Conservation (phyloP, 2,113 vertebrate genomes). For the Myiagra hebetior region DNA sequence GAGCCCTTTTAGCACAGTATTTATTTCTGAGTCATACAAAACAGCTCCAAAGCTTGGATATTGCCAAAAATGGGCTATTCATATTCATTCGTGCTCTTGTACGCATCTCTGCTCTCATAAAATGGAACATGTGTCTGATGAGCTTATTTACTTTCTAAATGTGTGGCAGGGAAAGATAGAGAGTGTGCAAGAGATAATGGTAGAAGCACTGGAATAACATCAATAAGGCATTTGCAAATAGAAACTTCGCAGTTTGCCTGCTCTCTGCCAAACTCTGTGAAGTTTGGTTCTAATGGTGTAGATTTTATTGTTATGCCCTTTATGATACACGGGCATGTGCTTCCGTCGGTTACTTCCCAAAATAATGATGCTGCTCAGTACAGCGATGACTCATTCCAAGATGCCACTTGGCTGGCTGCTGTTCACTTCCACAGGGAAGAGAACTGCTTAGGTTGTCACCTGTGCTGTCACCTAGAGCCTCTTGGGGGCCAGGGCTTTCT, state of each 20-base stretch:
- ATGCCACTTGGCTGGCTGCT: neutral
- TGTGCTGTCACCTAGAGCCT: neutral
- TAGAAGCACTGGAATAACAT: constrained; percentile 14
- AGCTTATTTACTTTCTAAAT: constrained; percentile 59
- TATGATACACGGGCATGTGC: neutral
- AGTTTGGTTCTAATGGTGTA: neutral
- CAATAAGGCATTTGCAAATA: constrained; percentile 21
- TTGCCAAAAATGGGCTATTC: constrained; percentile 51
- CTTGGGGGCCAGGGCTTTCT: neutral
- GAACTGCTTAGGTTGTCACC: neutral
- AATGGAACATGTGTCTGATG: constrained; percentile 49
- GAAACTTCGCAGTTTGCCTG: neutral
- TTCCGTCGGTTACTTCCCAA: neutral
- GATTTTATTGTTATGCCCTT: neutral
- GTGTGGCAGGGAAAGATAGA: constrained; percentile 32
- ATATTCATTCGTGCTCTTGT: constrained; percentile 54
- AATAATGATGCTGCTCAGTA: neutral
- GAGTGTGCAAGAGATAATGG: neutral
- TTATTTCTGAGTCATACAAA: constrained; percentile 62
- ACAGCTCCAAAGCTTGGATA: constrained; percentile 31
- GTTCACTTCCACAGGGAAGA: neutral
- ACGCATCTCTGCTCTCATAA: constrained; percentile 29
- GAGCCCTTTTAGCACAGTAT: constrained; percentile 8
- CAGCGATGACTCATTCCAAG: neutral
- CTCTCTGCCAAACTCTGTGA: neutral